These are phyloP conservation scores for Eilema sororculum DNA, from an alignment of 2,888 invertebrate genomes.

Conservation along the genomic window DNA sequence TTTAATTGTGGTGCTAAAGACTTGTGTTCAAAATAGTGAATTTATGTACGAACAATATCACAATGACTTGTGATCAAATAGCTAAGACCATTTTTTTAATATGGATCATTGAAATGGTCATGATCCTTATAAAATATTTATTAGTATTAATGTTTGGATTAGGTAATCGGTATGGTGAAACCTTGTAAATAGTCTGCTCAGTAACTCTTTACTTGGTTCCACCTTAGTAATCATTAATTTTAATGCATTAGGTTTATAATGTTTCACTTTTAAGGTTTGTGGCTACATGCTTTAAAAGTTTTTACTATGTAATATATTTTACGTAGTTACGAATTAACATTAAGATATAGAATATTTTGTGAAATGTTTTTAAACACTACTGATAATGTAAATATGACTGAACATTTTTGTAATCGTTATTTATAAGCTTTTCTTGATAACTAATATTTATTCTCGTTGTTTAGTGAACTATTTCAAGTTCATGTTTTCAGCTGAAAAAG, in stretches of 20 bases:
- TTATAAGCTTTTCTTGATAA: slow-evolving; percentile 50
- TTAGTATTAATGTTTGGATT: slow-evolving; percentile 53
- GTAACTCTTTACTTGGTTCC: slow-evolving; percentile 81
- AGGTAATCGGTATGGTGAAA: slow-evolving; percentile 70
- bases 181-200: slow-evolving; percentile 78
- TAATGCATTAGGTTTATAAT: slow-evolving; percentile 38
- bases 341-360: slow-evolving; percentile 60
- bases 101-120: slow-evolving; percentile 29
- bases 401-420: slow-evolving; percentile 64
- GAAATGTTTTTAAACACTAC: slow-evolving; percentile 53
- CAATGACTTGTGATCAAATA: slow-evolving; percentile 28
- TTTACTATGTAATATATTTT: slow-evolving; percentile 60
- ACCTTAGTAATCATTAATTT: slow-evolving; percentile 60
- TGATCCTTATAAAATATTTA: slow-evolving; percentile 48
- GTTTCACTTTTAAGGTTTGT: slow-evolving; percentile 58
- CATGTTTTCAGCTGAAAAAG: slow-evolving; percentile 28
- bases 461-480: slow-evolving; percentile 29
- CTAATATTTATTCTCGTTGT: slow-evolving; percentile 51
- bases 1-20: slow-evolving; percentile 64
- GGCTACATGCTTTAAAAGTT: slow-evolving; percentile 62
- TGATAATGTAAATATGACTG: slow-evolving; percentile 65
- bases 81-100: slow-evolving; percentile 21
- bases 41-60: slow-evolving; percentile 41
- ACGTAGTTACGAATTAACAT: slow-evolving; percentile 37
- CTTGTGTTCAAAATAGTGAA: slow-evolving; percentile 75